phyloP scores from a whole-genome alignment of 1,140 invertebrate genomes.

The Sweltsa coloradensis region DNA sequence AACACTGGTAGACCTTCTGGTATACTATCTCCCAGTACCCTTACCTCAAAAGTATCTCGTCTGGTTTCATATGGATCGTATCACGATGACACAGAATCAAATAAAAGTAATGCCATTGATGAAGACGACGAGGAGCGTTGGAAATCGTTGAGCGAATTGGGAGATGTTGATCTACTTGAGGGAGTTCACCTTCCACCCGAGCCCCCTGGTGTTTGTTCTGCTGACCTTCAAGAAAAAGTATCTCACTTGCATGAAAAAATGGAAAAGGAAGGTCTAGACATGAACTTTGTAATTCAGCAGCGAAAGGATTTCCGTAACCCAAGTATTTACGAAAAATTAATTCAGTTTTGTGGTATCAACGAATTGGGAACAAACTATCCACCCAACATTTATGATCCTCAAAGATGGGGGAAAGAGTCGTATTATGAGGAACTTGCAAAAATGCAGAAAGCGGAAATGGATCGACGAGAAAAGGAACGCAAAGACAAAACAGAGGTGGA shows the following conservation, averaged over 20 bases:
- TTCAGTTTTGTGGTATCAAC: conserved; percentile 88
- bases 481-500: conserved; percentile 86
- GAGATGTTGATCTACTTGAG: conserved; percentile 33
- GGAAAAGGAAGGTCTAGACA: conserved; percentile 61
- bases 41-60: conserved; percentile 31
- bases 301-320: conserved; percentile 92
- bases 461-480: conserved; percentile 77
- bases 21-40: not conserved
- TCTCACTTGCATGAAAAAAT: conserved; percentile 64
- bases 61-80: conserved; percentile 71
- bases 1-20: conserved; percentile 6
- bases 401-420: conserved; percentile 83
- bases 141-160: conserved; percentile 10
- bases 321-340: conserved; percentile 93
- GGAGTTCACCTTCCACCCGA: conserved; percentile 70
- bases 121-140: conserved; percentile 16
- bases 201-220: conserved; percentile 65
- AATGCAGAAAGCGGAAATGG: conserved; percentile 86
- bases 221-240: conserved; percentile 74
- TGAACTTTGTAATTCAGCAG: conserved; percentile 81
- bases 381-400: conserved; percentile 80
- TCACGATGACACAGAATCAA: conserved; percentile 68
- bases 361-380: conserved; percentile 94
- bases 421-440: conserved; percentile 86
- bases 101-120: conserved; percentile 47